Percentiles rank a stretch among this genome's conserved stretches.
phyloP scores from a whole-genome alignment of 1,140 invertebrate species.

The Drosophila tristis region DNA sequence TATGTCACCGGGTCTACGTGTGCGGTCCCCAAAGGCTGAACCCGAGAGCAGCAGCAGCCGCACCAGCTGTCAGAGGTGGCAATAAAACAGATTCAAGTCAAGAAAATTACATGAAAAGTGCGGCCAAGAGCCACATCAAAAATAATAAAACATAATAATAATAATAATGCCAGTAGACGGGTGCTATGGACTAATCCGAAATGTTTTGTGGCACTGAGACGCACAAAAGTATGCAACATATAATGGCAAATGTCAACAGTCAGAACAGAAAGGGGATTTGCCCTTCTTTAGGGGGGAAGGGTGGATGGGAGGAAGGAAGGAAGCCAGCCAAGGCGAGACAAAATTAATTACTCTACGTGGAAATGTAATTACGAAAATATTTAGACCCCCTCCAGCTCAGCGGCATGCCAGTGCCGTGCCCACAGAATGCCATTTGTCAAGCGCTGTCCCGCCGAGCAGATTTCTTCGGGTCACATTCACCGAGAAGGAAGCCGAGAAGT shows the following conservation, averaged over 20 bases:
- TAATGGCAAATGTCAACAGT: constrained; percentile 83
- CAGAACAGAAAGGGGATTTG: constrained; percentile 1
- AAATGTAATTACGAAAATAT: constrained; percentile 84
- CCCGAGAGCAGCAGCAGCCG: not conserved
- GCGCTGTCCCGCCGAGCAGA: constrained; percentile 47
- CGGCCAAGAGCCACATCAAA: constrained; percentile 50
- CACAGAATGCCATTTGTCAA: constrained; percentile 81
- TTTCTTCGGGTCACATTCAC: constrained; percentile 41
- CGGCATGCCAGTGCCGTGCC: constrained; percentile 60
- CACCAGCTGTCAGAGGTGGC: constrained; percentile 24
- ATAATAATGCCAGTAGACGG: constrained; percentile 19
- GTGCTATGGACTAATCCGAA: constrained; percentile 58
- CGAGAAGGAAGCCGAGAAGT: constrained; percentile 2
- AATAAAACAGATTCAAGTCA: constrained; percentile 77
- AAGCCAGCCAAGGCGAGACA: constrained; percentile 70
- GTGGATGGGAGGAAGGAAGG: not conserved
- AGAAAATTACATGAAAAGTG: constrained; percentile 67
- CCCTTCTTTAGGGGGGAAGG: not conserved
- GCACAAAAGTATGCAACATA: constrained; percentile 71
- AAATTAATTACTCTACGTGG: constrained; percentile 84
- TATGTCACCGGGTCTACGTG: constrained; percentile 56
- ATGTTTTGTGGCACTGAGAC: constrained; percentile 59
- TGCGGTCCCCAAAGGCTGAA: constrained; percentile 26
- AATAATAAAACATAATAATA: constrained; percentile 75
- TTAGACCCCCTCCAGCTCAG: constrained; percentile 70